Base-by-base conservation (phyloP, 2,113 vertebrate genomes). In the Hemiprocne comata region DNA sequence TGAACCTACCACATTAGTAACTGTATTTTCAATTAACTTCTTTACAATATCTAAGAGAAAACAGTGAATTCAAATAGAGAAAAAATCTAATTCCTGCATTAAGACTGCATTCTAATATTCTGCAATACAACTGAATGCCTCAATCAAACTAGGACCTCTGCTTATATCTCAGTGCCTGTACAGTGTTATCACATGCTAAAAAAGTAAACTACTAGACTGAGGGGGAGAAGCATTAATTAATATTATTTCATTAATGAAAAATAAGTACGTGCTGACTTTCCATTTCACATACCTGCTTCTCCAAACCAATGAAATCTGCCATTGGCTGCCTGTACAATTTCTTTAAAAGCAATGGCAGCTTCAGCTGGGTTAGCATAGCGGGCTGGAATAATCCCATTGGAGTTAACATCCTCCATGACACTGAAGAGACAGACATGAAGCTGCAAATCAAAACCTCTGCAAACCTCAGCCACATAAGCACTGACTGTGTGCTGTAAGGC, bases 301-400 rank as follows among this genome's bases (percentile, higher is more conserved):
- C 98, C 98, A 96, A 98, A 98, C 98, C 98, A 99, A 54, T 98
- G 98, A 83, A 99, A 98, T 33, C 98, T 98, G 28, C 98, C 98
- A 0, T 71, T 77, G 16, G 96, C 87, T 31, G 95, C 93, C 60
- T 54, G 96, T 1, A 97, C 97, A 67, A 98, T 64, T 25, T 97
- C 95, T 31, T 94, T 97, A 66, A 98, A 95, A 72, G 97, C 94
- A 1, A 0, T 3, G 3, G 97, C 98, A 0, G 97, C 98, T 77
- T 98, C 97, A 0, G 24, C 4, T 9, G 66, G 76, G 84, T 29
- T 94, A 38, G 98, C 96, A 3, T 97, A 97, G 85, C 82, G 82
- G 42, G 97, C 96, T 11, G 97, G 96, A 9, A 95, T 62, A 1
- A 24, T 21, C 42, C 78, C 64, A 7, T 16, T 70, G 42, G 74